These are phyloP conservation scores for Lophura swinhoii DNA, from an alignment of 2,797 vertebrate species.

Conservation along the genomic window DNA sequence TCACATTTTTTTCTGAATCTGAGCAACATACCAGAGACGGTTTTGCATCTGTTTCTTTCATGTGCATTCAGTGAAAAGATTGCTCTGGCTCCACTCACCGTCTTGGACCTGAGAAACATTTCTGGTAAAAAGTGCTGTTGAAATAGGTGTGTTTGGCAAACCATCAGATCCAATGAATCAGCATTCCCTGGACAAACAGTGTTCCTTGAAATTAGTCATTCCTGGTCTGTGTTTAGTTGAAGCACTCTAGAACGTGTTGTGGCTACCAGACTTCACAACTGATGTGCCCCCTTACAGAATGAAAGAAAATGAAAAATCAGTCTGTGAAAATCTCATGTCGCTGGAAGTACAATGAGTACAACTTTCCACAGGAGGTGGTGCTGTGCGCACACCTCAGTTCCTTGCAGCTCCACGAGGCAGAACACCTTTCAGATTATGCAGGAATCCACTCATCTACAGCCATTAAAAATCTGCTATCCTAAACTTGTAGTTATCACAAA, in stretches of 20 bases:
- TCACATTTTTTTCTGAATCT: background rate
- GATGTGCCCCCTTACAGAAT: background rate
- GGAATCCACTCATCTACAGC: background rate
- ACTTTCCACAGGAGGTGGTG: conserved; percentile 60
- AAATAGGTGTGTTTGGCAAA: conserved; percentile 8
- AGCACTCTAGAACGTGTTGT: background rate
- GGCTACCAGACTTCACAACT: background rate
- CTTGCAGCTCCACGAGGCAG: background rate
- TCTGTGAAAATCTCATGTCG: background rate
- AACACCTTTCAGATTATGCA: background rate
- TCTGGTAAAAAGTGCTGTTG: background rate
- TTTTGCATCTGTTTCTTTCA: background rate
- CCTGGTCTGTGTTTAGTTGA: background rate
- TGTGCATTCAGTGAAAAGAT: background rate
- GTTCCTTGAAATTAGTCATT: conserved; percentile 3
- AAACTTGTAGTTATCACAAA: background rate
- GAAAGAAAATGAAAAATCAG: background rate
- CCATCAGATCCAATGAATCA: background rate
- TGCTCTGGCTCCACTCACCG: background rate
- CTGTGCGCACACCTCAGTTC: conserved; percentile 22
- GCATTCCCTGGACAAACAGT: background rate
- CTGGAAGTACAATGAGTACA: conserved; percentile 20
- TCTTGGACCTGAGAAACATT: conserved; percentile 31
- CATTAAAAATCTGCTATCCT: background rate
- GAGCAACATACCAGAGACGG: background rate